A percentile compares a stretch with the other conserved stretches of the same genome.
These are phyloP conservation scores for Cyanoliseus patagonus DNA, from an alignment of 2,113 vertebrate genomes.

Conservation along the genomic window DNA sequence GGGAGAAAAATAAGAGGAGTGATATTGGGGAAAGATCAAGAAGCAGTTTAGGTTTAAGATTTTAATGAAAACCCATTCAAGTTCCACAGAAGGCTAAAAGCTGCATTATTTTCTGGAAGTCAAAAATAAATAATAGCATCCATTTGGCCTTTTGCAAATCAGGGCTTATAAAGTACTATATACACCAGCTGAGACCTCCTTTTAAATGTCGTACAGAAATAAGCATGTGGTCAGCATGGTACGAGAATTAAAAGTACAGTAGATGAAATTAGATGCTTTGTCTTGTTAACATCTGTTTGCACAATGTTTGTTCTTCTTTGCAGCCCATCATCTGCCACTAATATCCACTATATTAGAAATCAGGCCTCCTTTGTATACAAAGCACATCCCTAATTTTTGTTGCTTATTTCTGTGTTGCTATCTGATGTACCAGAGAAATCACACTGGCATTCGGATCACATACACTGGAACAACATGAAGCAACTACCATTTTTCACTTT, in stretches of 20 bases:
- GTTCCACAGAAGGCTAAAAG: background rate
- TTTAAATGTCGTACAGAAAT: background rate
- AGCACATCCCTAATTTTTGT: background rate
- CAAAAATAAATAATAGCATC: background rate
- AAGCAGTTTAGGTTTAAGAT: background rate
- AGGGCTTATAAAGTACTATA: background rate
- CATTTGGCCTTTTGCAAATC: background rate
- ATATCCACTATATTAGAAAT: background rate
- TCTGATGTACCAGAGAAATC: background rate
- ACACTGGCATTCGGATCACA: background rate
- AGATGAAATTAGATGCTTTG: background rate
- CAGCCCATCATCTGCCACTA: background rate
- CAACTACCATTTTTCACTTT: background rate
- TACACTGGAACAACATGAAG: background rate
- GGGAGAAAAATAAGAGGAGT: background rate
- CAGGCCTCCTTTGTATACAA: background rate
- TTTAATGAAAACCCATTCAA: background rate
- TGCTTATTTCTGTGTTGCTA: background rate
- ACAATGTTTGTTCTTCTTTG: background rate
- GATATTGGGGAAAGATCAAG: background rate
- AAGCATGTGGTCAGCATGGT: background rate
- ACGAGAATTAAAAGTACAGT: background rate
- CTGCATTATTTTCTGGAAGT: background rate
- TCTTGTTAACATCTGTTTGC: constrained; percentile 23
- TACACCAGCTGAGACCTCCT: background rate